phyloP scores from a whole-genome alignment of 2,113 vertebrate species.

The Craseonycteris thonglongyai region DNA sequence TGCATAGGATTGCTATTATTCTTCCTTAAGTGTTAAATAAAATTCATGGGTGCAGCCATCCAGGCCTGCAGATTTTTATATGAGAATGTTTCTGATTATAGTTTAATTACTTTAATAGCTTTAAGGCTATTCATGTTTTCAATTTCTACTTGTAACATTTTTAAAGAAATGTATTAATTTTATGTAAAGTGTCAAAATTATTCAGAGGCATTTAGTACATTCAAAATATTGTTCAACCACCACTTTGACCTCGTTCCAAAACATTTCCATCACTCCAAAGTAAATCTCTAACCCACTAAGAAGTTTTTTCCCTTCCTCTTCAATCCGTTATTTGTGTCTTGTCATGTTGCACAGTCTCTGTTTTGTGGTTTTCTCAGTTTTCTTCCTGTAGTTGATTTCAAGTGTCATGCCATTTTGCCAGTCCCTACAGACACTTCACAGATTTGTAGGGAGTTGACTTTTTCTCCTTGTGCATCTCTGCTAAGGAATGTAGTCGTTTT shows the following conservation, averaged over 20 bases:
- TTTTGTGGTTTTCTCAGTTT: neutral
- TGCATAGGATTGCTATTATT: neutral
- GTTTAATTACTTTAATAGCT: neutral
- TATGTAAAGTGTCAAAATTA: neutral
- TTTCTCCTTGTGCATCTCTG: neutral
- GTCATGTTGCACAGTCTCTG: neutral
- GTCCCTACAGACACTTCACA: neutral
- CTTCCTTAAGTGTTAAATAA: neutral
- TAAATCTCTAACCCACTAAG: neutral
- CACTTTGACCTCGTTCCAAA: neutral
- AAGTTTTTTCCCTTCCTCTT: neutral
- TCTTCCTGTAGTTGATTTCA: neutral
- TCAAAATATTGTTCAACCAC: neutral
- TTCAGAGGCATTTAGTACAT: neutral
- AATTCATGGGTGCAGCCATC: neutral
- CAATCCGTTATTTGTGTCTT: neutral
- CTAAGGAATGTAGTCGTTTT: neutral
- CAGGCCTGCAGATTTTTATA: neutral
- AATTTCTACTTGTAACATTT: neutral
- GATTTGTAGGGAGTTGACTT: neutral
- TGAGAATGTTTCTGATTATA: neutral
- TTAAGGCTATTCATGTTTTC: neutral
- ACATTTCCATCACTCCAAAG: neutral
- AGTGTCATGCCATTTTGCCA: neutral
- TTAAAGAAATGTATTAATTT: neutral